A percentile compares a stretch with the other conserved stretches of the same genome.
These are phyloP conservation scores for Syngnathus scovelli DNA, from an alignment of 2,113 vertebrate genomes.

Conservation along the genomic window DNA sequence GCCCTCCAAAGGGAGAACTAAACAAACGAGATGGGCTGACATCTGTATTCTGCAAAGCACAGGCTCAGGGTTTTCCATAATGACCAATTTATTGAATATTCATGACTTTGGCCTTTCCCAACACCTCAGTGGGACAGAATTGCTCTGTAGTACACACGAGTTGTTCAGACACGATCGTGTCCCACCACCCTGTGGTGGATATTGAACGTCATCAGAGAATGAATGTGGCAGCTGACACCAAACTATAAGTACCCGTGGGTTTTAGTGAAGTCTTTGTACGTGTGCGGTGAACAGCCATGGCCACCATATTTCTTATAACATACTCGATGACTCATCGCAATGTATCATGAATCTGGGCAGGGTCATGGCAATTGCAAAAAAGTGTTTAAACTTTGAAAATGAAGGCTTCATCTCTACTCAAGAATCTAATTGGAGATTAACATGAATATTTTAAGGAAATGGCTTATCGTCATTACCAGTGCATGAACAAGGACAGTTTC, in stretches of 20 bases:
- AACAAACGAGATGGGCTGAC: constrained; percentile 31
- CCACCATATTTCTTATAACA: constrained; percentile 42
- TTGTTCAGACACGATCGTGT: constrained; percentile 42
- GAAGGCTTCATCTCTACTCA: neutral
- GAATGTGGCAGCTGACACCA: constrained; percentile 38
- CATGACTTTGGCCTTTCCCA: constrained; percentile 57
- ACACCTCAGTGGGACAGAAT: constrained; percentile 37
- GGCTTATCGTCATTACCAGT: constrained; percentile 23
- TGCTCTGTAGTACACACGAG: constrained; percentile 32
- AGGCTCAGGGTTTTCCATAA: constrained; percentile 45
- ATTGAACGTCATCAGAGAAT: constrained; percentile 34
- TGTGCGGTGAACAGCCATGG: neutral
- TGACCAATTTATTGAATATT: constrained; percentile 56
- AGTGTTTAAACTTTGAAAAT: constrained; percentile 17
- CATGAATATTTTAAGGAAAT: constrained; percentile 41
- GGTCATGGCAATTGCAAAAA: constrained; percentile 8
- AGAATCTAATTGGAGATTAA: constrained; percentile 16
- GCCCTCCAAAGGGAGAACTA: constrained; percentile 1
- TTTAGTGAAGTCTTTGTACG: neutral
- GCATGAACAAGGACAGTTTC: constrained; percentile 10
- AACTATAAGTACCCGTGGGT: neutral
- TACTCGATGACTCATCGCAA: constrained; percentile 39
- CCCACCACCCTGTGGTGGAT: constrained; percentile 32
- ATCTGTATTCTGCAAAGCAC: constrained; percentile 44
- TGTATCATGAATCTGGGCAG: constrained; percentile 30